Evolutionary conservation across 2,888 invertebrate genomes (phyloP).

Genomic region (Eilema depressum): DNA sequence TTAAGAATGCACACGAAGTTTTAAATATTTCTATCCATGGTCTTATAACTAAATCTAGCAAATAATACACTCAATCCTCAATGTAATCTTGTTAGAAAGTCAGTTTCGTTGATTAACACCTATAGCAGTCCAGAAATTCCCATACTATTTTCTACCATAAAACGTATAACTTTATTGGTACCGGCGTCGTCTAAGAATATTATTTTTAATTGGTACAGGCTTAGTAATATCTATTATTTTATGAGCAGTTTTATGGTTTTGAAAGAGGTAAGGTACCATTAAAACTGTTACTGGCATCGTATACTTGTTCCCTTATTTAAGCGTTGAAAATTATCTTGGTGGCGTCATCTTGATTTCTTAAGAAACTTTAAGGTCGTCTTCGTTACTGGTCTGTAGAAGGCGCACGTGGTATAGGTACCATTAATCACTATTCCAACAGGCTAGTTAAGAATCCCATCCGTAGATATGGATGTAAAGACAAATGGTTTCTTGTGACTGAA

Average conservation of each 20-base stretch:
- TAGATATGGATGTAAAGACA: constrained; percentile 23
- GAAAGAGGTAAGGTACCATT: constrained; percentile 27
- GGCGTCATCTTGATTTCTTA: constrained; percentile 39
- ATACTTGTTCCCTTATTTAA: constrained; percentile 18
- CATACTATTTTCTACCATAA: constrained; percentile 48
- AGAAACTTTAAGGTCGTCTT: constrained; percentile 35
- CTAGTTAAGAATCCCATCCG: constrained; percentile 37
- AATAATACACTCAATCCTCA: constrained; percentile 12
- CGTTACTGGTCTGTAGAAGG: constrained; percentile 38
- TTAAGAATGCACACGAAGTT: constrained; percentile 11
- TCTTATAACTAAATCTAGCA: constrained; percentile 9
- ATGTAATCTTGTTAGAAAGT: constrained; percentile 59
- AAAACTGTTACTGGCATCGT: constrained; percentile 19
- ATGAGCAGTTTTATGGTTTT: constrained; percentile 38
- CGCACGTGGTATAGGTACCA: constrained; percentile 42
- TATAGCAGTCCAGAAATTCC: constrained; percentile 52
- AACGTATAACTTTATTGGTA: constrained; percentile 33
- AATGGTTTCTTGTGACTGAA: constrained; percentile 22
- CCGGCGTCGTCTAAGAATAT: constrained; percentile 38
- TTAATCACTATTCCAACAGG: constrained; percentile 52
- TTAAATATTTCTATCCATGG: constrained; percentile 19
- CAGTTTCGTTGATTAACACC: constrained; percentile 54
- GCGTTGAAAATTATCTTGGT: constrained; percentile 36
- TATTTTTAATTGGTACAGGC: constrained; percentile 46
- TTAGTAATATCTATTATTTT: constrained; percentile 41